A percentile compares a stretch with the other conserved stretches of the same genome.
Conservation (phyloP, 2,888 invertebrate species). For the Abscondita cerata region DNA sequence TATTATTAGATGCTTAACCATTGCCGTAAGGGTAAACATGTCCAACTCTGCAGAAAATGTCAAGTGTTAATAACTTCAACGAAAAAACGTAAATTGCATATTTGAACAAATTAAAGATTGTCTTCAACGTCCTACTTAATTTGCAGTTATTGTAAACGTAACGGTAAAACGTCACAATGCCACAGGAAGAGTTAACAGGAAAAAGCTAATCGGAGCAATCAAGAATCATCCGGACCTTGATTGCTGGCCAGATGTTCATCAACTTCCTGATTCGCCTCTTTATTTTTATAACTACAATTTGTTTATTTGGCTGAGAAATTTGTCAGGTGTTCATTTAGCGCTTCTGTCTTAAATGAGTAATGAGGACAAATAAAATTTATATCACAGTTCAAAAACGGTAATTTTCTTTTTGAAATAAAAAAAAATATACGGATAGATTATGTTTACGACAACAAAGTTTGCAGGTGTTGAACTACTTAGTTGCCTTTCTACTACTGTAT, state of each 20-base stretch:
- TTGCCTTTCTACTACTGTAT: slow-evolving; percentile 32
- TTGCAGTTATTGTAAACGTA: slow-evolving; percentile 22
- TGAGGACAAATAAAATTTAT: slow-evolving; percentile 1
- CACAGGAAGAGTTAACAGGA: slow-evolving; percentile 45
- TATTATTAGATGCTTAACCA: too few relatives aligned
- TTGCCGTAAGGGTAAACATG: too few relatives aligned
- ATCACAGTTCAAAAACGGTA: too few relatives aligned
- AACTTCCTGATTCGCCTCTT: slow-evolving; percentile 30
- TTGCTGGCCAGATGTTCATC: slow-evolving; percentile 46
- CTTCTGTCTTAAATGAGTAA: not conserved
- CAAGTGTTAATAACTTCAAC: too few relatives aligned
- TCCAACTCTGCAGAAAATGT: too few relatives aligned
- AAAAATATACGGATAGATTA: slow-evolving; percentile 1
- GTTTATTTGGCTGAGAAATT: slow-evolving; percentile 12
- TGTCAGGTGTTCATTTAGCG: slow-evolving; percentile 17
- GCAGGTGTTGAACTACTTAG: slow-evolving; percentile 28
- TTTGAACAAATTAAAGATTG: too few relatives aligned
- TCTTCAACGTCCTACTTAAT: slow-evolving; percentile 17
- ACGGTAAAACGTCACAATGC: slow-evolving; percentile 26
- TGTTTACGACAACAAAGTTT: slow-evolving; percentile 1
- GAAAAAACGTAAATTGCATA: too few relatives aligned
- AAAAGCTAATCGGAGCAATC: slow-evolving; percentile 54
- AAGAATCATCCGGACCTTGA: slow-evolving; percentile 53
- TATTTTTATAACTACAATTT: slow-evolving; percentile 20
- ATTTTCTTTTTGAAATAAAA: not conserved